A percentile compares a stretch with the other conserved stretches of the same genome.
These are phyloP conservation scores for Oreortyx pictus DNA, from an alignment of 2,797 vertebrate genomes.

Conservation along the genomic window DNA sequence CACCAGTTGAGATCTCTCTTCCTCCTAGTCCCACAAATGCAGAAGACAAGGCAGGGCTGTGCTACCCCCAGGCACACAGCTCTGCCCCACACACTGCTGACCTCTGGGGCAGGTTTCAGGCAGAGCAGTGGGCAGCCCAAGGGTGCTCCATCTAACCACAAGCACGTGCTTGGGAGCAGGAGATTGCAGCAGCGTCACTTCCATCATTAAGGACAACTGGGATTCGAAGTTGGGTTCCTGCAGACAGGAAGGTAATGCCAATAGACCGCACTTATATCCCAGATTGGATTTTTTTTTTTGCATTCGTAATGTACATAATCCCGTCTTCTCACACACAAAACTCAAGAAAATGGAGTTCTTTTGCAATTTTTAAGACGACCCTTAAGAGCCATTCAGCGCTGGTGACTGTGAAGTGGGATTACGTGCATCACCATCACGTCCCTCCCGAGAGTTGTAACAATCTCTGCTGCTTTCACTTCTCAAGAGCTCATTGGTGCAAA, in stretches of 20 bases:
- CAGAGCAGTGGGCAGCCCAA: neutral
- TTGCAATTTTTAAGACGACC: neutral
- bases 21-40: accelerated
- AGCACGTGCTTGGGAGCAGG: neutral
- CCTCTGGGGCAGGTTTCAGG: neutral
- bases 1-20: neutral
- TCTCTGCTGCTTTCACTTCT: neutral
- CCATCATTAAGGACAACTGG: neutral
- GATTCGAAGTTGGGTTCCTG: neutral
- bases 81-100: neutral
- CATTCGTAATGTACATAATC: neutral
- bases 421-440: neutral
- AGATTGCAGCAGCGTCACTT: neutral
- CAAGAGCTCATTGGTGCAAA: neutral
- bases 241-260: neutral
- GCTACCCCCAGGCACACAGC: neutral
- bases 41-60: neutral
- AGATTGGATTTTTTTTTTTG: neutral
- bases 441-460: neutral
- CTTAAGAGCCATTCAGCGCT: neutral
- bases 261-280: neutral
- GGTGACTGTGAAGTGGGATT: neutral
- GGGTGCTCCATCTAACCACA: neutral
- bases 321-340: neutral
- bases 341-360: neutral